Evolutionary conservation across 2,888 invertebrate species (phyloP).

Genomic region (Chorisops tibialis): DNA sequence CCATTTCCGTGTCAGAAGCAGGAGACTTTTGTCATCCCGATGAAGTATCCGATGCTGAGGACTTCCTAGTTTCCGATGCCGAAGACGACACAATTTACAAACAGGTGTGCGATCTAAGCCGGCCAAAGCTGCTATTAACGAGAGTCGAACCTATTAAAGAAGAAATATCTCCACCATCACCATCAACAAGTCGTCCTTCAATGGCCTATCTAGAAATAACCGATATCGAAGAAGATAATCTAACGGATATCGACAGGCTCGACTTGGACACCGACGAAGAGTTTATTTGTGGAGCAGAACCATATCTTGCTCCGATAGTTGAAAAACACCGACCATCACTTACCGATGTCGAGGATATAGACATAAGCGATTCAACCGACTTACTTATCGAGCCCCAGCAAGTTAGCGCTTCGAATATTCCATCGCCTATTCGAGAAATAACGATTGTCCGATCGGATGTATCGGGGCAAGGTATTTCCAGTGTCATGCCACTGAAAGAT

Average conservation of each 20-base stretch:
- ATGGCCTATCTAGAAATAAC: not conserved
- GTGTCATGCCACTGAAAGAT: slow-evolving; percentile 52
- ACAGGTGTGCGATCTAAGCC: not conserved
- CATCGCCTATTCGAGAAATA: slow-evolving; percentile 53
- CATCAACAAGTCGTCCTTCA: not conserved
- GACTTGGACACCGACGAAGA: slow-evolving; percentile 41
- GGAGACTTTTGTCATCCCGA: slow-evolving; percentile 3
- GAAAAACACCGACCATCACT: slow-evolving; percentile 34
- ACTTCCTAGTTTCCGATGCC: slow-evolving; percentile 46
- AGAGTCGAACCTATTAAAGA: not conserved
- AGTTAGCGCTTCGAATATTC: slow-evolving; percentile 43
- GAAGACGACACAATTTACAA: slow-evolving; percentile 40
- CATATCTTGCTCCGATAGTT: not conserved
- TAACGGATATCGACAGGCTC: slow-evolving; percentile 55
- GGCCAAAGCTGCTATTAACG: not conserved
- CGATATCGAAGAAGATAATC: slow-evolving; percentile 8
- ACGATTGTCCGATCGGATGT: slow-evolving; percentile 50
- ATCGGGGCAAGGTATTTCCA: slow-evolving; percentile 51
- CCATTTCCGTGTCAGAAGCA: slow-evolving; percentile 9
- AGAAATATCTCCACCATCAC: not conserved
- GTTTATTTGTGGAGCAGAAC: not conserved
- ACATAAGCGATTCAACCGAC: slow-evolving; percentile 37
- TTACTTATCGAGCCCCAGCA: slow-evolving; percentile 26
- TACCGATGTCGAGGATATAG: slow-evolving; percentile 51
- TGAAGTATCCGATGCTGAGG: slow-evolving; percentile 45